Conservation (phyloP, 1,140 invertebrate genomes). For the Aphaenogaster floridana region DNA sequence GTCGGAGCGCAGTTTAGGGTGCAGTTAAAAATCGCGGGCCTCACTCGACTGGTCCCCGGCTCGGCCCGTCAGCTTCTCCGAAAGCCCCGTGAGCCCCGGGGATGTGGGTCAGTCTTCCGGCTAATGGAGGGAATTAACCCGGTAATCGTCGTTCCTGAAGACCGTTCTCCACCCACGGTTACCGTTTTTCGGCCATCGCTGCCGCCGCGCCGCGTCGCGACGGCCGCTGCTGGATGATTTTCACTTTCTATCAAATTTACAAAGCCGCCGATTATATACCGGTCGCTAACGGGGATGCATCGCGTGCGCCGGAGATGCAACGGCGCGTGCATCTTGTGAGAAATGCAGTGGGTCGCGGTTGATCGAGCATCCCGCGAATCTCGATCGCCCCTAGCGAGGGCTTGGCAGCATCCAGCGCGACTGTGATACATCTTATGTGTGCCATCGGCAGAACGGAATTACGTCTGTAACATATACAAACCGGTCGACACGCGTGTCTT, state of each 20-base stretch:
- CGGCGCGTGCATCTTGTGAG: conserved; percentile 5
- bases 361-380: conserved; percentile 32
- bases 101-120: conserved; percentile 68
- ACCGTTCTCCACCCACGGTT: conserved; percentile 66
- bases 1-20: conserved; percentile 9
- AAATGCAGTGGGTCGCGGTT: neutral
- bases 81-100: conserved; percentile 64
- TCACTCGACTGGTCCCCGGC: neutral
- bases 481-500: neutral
- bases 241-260: conserved; percentile 72
- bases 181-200: neutral
- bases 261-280: conserved; percentile 65
- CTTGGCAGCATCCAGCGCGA: conserved; percentile 10
- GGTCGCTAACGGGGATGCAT: conserved; percentile 52
- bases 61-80: neutral
- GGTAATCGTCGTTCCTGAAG: conserved; percentile 62
- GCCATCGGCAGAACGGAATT: conserved; percentile 24
- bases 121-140: conserved; percentile 71
- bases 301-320: conserved; percentile 7
- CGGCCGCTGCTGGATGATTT: conserved; percentile 66
- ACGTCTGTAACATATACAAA: neutral
- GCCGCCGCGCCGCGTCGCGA: neutral
- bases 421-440: conserved; percentile 36
- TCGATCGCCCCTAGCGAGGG: conserved; percentile 41
- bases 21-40: neutral